Percentiles rank a stretch among this genome's conserved stretches.
Conservation (phyloP, 1,140 invertebrate species). For the Drosophila pruinosa region DNA sequence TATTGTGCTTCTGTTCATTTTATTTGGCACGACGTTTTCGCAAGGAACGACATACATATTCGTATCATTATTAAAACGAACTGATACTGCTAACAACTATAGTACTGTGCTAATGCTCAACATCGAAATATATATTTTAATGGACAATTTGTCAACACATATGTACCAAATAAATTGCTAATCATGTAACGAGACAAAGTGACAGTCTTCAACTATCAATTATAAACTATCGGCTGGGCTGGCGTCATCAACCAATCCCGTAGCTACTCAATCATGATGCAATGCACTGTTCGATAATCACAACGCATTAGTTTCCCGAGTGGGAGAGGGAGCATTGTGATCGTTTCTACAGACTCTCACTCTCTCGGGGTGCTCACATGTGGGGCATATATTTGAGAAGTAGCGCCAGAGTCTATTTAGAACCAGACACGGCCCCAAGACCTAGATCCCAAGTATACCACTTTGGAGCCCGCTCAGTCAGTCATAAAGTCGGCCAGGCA, state of each 20-base stretch:
- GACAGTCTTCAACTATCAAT: no score
- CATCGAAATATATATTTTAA: not conserved
- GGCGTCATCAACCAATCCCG: constrained; percentile 3
- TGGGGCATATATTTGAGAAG: constrained; percentile 3
- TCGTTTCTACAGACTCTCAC: constrained; percentile 1
- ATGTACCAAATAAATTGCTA: constrained; percentile 7
- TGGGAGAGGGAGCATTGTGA: not conserved
- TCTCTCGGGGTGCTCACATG: constrained; percentile 5
- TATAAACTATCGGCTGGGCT: constrained; percentile 1
- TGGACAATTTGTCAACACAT: constrained; percentile 6
- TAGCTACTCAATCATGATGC: constrained; percentile 34
- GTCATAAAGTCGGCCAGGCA: not conserved
- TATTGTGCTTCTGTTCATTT: constrained; percentile 61
- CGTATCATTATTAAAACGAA: constrained; percentile 46
- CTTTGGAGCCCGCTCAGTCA: constrained; percentile 11
- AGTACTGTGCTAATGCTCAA: not conserved
- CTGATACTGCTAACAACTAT: not conserved
- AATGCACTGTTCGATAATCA: constrained; percentile 46
- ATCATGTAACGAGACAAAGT: not conserved
- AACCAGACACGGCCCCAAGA: not conserved
- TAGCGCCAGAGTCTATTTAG: constrained; percentile 8
- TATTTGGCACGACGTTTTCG: constrained; percentile 68
- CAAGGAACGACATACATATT: constrained; percentile 56
- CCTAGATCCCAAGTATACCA: constrained; percentile 18
- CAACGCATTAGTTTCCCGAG: constrained; percentile 29